Percentiles rank a stretch among this genome's conserved stretches.
Conservation (phyloP, 2,797 vertebrate genomes). For the Crotalus adamanteus region DNA sequence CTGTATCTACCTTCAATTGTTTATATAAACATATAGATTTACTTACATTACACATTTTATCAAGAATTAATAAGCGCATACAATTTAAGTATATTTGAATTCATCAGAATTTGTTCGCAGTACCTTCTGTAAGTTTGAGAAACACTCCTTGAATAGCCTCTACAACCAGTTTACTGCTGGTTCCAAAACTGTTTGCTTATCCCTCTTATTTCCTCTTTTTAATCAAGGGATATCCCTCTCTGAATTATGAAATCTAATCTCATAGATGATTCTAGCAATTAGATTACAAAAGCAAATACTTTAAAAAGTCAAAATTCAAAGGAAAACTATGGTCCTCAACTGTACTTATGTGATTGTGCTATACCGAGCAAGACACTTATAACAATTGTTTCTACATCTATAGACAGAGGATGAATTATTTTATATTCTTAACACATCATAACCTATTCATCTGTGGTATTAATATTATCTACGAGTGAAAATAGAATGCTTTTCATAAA, state of each 20-base stretch:
- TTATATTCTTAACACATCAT: neutral
- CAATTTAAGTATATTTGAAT: neutral
- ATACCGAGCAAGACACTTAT: neutral
- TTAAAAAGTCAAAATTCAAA: neutral
- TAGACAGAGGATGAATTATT: neutral
- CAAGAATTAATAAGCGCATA: neutral
- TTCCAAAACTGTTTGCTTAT: neutral
- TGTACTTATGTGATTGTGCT: neutral
- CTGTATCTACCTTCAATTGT: neutral
- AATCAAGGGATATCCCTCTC: neutral
- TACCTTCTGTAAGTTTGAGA: neutral
- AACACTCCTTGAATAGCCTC: neutral
- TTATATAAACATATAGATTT: neutral
- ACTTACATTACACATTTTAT: neutral
- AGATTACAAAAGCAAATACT: neutral
- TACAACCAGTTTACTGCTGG: neutral
- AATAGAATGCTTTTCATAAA: neutral
- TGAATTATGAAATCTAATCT: neutral
- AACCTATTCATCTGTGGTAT: neutral
- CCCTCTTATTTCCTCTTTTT: neutral
- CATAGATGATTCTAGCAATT: neutral
- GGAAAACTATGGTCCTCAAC: neutral
- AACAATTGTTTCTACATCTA: neutral
- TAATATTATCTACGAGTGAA: neutral
- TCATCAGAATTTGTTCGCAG: neutral